phyloP scores from a whole-genome alignment of 2,888 invertebrate genomes.

The Amphipoea oculea region DNA sequence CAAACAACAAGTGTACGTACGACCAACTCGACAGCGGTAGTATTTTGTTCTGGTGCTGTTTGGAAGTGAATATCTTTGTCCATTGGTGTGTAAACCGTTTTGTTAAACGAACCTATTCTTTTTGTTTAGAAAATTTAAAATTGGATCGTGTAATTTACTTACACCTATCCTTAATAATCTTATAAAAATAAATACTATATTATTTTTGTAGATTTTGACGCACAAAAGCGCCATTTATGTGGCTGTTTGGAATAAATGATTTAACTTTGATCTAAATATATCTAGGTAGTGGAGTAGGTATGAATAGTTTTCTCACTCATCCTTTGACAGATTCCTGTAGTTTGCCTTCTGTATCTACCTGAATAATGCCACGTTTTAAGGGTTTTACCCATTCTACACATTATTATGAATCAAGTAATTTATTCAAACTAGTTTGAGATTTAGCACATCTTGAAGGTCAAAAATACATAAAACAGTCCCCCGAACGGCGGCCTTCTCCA shows the following conservation, averaged over 20 bases:
- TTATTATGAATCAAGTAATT: not conserved
- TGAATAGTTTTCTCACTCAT: not conserved
- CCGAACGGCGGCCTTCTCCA: not conserved
- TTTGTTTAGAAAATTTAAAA: not conserved
- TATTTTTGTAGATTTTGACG: not conserved
- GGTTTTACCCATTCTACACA: not conserved
- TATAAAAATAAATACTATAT: no score
- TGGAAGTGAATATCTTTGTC: not conserved
- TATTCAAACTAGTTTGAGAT: not conserved
- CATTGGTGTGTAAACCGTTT: not conserved
- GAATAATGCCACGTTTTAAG: not conserved
- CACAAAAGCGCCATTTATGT: not conserved
- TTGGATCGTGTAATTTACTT: not conserved
- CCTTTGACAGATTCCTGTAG: no score
- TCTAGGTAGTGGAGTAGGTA: not conserved
- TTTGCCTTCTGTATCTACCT: no score
- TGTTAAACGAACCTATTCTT: not conserved
- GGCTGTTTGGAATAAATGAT: not conserved
- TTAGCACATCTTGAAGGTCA: not conserved
- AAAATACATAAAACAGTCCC: not conserved
- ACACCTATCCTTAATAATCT: not conserved
- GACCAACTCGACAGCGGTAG: not conserved
- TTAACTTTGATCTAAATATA: not conserved
- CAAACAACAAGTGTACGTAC: not conserved
- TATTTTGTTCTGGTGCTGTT: conserved; percentile 10